Base-by-base conservation (phyloP, 2,797 vertebrate species). In the Pseudocheirus occidentalis region DNA sequence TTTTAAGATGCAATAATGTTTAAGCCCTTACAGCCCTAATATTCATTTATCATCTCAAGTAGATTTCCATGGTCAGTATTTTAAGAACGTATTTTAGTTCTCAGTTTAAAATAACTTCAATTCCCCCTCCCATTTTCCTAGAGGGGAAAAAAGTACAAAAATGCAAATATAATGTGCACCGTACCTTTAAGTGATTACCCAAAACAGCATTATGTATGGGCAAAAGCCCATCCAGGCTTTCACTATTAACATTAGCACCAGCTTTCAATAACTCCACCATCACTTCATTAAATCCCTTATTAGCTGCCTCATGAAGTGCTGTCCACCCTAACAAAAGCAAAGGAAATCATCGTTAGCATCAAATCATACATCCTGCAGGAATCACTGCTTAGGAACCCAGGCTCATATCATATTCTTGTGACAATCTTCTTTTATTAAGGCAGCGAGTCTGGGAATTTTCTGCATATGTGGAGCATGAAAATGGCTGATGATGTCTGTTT, bases 131-230 rank as follows among this genome's bases (percentile, higher is more conserved):
- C 3, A 66, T 53, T 97, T 96, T 94, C 90, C 46, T 93, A 96
- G 21, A 87, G 73, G 73, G 18, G 18, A 95, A 91, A 92, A 94
- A 93, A 95, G 92, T 13, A 95, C 57, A 12, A 55, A n/a, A 93
- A 97, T 90, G 1, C 0, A 95, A 94, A 94, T 0, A 0, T 55
- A n/a, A 91, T 34, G 91, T 94, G n/a, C 59, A 97, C 90, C 0
- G 55, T 98, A 99, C 99, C 99, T 99, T 98, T 97, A 98, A 98
- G 96, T 98, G 95, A 97, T 98, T 98, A 58, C 95, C 91, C 6
- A 0, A 27, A 93, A 99, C 99, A 73, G 99, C 99, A 97, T 99
- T 98, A 1, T 99, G 99, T 92, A 99, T 98, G 4, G 99, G 99
- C 16, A 98, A 98, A 97, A 98, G 54, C 91, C 99, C 99, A 95